phyloP scores from a whole-genome alignment of 2,888 invertebrate species.

The Polyommatus iphigenia region DNA sequence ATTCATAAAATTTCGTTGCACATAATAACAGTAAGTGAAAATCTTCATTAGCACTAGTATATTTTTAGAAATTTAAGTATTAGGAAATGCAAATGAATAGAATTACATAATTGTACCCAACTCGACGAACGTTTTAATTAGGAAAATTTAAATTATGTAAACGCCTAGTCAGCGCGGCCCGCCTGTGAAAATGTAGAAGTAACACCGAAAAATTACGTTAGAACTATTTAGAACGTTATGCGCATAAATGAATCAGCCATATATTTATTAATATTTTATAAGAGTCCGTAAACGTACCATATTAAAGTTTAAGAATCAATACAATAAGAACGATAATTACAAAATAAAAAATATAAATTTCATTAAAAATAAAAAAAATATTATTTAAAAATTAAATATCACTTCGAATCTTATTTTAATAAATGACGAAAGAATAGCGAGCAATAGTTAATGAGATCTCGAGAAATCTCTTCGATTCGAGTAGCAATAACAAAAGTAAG shows the following conservation, averaged over 20 bases:
- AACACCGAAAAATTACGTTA: background rate
- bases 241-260: background rate
- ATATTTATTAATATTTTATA: no score
- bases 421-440: background rate
- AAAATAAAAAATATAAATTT: no score
- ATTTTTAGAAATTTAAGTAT: background rate
- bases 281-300: no score
- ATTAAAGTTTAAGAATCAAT: no score
- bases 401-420: background rate
- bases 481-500: background rate
- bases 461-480: background rate
- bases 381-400: background rate
- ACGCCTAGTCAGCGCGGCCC: slow-evolving; percentile 48
- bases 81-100: slow-evolving; percentile 46
- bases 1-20: background rate
- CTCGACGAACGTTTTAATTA: slow-evolving; percentile 57
- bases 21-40: background rate
- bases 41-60: background rate
- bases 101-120: slow-evolving; percentile 55
- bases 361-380: background rate
- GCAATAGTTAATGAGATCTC: background rate
- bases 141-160: slow-evolving; percentile 54
- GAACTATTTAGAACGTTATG: background rate
- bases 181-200: slow-evolving; percentile 30
- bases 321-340: no score